Conservation (phyloP, 2,888 invertebrate genomes). For the Busseola fusca region DNA sequence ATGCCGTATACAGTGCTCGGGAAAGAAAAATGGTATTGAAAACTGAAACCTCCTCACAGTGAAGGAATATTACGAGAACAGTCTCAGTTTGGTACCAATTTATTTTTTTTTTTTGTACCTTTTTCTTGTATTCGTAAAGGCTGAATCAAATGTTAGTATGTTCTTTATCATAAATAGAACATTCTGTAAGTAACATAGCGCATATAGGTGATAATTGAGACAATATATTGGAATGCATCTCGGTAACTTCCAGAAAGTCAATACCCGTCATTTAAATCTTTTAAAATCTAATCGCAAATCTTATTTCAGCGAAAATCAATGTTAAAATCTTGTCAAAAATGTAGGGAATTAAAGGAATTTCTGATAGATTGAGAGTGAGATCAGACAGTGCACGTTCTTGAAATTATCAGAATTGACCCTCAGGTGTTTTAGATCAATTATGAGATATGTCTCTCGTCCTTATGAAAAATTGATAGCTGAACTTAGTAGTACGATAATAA, state of each 20-base stretch:
- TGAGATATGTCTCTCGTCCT: not conserved
- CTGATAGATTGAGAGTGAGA: too few relatives aligned
- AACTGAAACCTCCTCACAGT: not conserved
- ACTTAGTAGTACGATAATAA: not conserved
- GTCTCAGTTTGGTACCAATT: not conserved
- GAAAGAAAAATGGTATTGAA: conserved; percentile 12
- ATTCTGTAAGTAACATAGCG: not conserved
- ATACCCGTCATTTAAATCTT: too few relatives aligned
- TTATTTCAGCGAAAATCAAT: too few relatives aligned
- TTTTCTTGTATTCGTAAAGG: not conserved
- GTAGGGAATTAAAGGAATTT: too few relatives aligned
- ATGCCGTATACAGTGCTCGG: conserved; percentile 1
- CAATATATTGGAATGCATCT: not conserved
- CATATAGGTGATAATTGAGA: not conserved
- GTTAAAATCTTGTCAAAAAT: too few relatives aligned
- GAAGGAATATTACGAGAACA: not conserved
- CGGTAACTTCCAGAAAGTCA: not conserved
- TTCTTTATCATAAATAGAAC: not conserved
- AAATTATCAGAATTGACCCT: too few relatives aligned
- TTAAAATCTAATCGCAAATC: too few relatives aligned
- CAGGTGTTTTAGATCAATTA: not conserved
- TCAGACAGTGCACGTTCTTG: too few relatives aligned
- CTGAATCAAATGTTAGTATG: not conserved
- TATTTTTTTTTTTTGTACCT: not conserved
- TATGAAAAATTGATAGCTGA: not conserved